Base-by-base conservation (phyloP, 2,113 vertebrate species). In the Toxostoma redivivum region DNA sequence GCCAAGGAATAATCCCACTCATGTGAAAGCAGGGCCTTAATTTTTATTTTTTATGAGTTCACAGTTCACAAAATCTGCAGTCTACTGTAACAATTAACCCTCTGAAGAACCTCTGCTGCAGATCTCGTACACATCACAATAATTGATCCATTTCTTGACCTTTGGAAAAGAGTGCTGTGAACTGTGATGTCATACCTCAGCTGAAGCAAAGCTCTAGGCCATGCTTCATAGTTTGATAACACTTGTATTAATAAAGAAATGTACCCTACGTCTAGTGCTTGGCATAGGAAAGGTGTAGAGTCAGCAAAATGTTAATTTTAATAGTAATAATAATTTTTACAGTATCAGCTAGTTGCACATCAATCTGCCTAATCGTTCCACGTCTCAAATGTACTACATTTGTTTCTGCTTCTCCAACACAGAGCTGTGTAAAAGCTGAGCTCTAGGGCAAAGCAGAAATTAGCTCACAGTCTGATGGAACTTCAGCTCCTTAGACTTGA, bases 231-330 rank as follows among this genome's bases (percentile, higher is more conserved):
- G 56, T 89, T 91, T 87, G 83, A 65, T 92, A 94, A 96, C 35
- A 70, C 57, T 94, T 80, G 35, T 42, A 66, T 90, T 94, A 95
- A 95, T 92, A 95, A 91, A 79, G 69, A 88, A 91, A 81, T 28
- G 66, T 28, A 42, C 56, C 47, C 70, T 57, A 5, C 37, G 51
- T 58, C 64, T 91, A 87, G 86, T 86, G 60, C 40, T 48, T 89
- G 78, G 85, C 64, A 60, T 15, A 72, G 28, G 38, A 93, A 96
- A 93, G 33, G 37, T 80, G 67, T 24, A n/a, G 81, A 85, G 74
- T 95, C 95, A 96, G 92, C 92, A 91, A 81, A 84, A 90, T 64
- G 65, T 80, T 94, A 93, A 96, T 87, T 90, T 91, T 92, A 93
- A 89, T 82, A 84, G 80, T 45, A 65, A 65, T 51, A 83, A 53